These are phyloP conservation scores for Vulpes vulpes DNA, from an alignment of 2,113 vertebrate species.

Conservation along the genomic window DNA sequence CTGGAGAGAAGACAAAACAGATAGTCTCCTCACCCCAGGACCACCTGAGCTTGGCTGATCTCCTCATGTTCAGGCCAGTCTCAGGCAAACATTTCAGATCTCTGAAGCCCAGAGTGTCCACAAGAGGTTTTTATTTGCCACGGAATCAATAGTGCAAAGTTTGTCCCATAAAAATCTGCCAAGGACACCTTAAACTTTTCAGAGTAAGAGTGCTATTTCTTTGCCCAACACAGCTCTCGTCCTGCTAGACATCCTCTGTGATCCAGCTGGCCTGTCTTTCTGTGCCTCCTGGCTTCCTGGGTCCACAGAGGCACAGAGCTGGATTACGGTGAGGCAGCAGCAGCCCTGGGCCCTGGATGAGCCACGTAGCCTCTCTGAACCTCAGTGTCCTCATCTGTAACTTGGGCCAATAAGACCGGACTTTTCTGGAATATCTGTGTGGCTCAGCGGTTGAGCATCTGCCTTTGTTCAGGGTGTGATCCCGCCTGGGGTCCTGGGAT, in stretches of 20 bases:
- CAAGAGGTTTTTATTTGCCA: slow-evolving; percentile 67
- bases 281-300: neutral
- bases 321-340: neutral
- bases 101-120: slow-evolving; percentile 63
- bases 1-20: slow-evolving; percentile 39
- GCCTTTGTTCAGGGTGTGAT: too few relatives aligned
- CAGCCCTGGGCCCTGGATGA: neutral
- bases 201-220: slow-evolving; percentile 10
- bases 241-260: neutral
- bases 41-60: slow-evolving; percentile 57
- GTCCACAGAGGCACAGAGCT: neutral
- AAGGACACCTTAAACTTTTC: slow-evolving; percentile 65
- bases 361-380: neutral
- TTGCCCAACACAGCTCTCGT: neutral
- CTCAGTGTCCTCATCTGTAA: neutral
- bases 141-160: slow-evolving; percentile 72
- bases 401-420: neutral
- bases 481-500: too few relatives aligned
- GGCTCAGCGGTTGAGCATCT: too few relatives aligned
- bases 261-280: neutral
- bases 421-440: neutral
- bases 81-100: slow-evolving; percentile 65
- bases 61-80: neutral
- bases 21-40: slow-evolving; percentile 44
- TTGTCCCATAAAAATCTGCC: slow-evolving; percentile 68